Base-by-base conservation (phyloP, 2,888 invertebrate species). In the Limnephilus auricula region DNA sequence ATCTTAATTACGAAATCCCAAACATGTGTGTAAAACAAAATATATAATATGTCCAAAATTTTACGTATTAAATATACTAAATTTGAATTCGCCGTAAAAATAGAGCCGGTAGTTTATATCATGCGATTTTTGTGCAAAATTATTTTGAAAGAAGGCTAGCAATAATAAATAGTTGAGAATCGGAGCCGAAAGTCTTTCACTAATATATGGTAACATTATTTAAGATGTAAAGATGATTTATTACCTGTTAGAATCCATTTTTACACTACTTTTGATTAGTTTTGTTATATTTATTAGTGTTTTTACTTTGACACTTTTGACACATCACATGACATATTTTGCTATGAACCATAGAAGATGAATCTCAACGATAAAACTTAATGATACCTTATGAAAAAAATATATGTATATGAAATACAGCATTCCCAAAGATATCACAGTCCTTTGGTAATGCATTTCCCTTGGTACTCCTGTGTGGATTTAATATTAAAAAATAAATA, bases 291-390 rank as follows among this genome's bases (percentile, higher is more conserved):
- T 65, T 65, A 65, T 65, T 65, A 65, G 65, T 65, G 65, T 65
- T 65, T 65, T 65, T 25, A 25, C 65, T 65, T 65, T 65, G 65
- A 50, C 50, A 50, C 50, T 15, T 15, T 18, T 50, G 50, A 65
- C 65, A 65, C n/a, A 65, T 65, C 65, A 65, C n/a, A 65, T 65
- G 65, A n/a, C 65, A 65, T 65, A 65, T 65, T 65, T 65, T 65
- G 65, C 65, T 25, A 25, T 9, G 25, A 65, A 65, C 65, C 65
- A 65, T 65, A 25, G 65, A 65, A 65, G 9, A 65, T n/a, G 65
- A 65, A 65, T 9, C 25, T 9, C 25, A 2, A n/a, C 2, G 65
- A 65, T 65, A 25, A 65, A 9, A 25, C 25, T 15, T 65, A 65
- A 65, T 65, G 65, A 65, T 65, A 65, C 65, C 65, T 1, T 65